Conservation (phyloP, 2,797 vertebrate species). For the Mormyrops boulengeri region DNA sequence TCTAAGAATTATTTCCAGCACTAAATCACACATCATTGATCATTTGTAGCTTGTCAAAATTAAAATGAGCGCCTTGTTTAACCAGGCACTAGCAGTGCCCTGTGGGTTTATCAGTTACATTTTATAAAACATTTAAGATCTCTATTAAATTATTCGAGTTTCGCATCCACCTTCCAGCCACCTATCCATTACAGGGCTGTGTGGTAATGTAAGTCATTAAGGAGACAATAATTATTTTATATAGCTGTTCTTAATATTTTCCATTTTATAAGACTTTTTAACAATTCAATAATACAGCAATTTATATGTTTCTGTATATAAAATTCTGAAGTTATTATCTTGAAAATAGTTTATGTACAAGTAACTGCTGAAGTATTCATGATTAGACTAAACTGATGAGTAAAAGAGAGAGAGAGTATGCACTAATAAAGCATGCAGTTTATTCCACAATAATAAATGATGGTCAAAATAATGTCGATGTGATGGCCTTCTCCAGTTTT, state of each 20-base stretch:
- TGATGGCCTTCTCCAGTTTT: background rate
- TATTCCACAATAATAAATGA: background rate
- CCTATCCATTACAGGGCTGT: background rate
- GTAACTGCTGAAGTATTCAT: background rate
- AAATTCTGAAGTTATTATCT: background rate
- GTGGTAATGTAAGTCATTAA: background rate
- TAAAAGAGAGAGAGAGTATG: background rate
- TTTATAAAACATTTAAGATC: background rate
- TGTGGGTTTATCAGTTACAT: conserved; percentile 1
- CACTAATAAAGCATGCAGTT: background rate
- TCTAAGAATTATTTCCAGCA: background rate
- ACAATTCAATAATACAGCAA: background rate
- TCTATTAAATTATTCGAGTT: background rate
- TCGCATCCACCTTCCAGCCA: background rate
- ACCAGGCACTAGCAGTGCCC: background rate
- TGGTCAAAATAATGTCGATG: background rate
- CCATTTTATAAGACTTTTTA: background rate
- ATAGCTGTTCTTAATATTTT: background rate
- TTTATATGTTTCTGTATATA: background rate
- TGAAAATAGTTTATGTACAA: background rate
- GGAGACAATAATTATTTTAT: background rate
- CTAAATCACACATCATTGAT: background rate
- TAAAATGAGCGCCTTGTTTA: background rate
- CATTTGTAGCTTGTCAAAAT: background rate
- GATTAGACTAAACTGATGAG: background rate